These are phyloP conservation scores for Colletes collaris DNA, from an alignment of 2,888 invertebrate genomes.

Conservation along the genomic window DNA sequence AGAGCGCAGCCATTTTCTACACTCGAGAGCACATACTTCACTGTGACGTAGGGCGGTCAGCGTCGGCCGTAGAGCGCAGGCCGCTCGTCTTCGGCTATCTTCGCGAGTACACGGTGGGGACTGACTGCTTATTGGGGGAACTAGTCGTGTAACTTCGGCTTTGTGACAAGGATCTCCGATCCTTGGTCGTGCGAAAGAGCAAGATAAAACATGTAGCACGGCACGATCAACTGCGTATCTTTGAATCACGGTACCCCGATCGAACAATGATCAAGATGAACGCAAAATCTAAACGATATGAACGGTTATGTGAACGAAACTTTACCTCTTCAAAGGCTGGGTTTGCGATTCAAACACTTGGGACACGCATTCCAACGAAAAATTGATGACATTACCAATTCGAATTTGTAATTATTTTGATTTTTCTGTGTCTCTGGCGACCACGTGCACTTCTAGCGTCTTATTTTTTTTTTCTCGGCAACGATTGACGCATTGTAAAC, in stretches of 20 bases:
- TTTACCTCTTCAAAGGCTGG: neutral
- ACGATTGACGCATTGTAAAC: slow-evolving; percentile 6
- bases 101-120: slow-evolving; percentile 51
- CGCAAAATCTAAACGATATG: neutral
- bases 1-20: slow-evolving; percentile 83
- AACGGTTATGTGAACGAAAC: neutral
- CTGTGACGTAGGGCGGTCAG: slow-evolving; percentile 77
- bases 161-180: slow-evolving; percentile 15
- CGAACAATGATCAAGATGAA: slow-evolving; percentile 19
- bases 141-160: slow-evolving; percentile 26
- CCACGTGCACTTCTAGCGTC: neutral
- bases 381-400: neutral
- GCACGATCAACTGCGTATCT: slow-evolving; percentile 29
- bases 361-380: no score
- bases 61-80: slow-evolving; percentile 70
- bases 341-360: neutral
- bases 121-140: slow-evolving; percentile 34
- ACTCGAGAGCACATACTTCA: slow-evolving; percentile 82
- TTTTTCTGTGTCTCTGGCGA: neutral
- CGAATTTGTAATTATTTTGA: no score
- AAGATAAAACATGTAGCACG: slow-evolving; percentile 10
- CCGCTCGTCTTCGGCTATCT: slow-evolving; percentile 61
- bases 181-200: neutral
- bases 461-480: neutral
- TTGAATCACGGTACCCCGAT: slow-evolving; percentile 15